Evolutionary conservation across 2,797 vertebrate species (phyloP).

Genomic region (Dipus sagitta): DNA sequence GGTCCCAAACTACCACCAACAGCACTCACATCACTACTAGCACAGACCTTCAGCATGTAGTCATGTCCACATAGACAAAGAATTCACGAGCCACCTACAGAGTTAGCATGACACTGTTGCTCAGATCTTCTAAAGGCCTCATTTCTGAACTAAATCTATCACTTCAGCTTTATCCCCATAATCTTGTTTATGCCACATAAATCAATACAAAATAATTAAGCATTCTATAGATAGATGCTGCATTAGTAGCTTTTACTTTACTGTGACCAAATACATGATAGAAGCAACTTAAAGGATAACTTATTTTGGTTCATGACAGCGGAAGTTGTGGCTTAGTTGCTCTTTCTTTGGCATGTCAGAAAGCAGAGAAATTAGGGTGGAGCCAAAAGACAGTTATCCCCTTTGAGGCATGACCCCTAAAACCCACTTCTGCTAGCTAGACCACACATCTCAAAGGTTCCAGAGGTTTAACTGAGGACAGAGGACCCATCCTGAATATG

Average conservation of each 20-base stretch:
- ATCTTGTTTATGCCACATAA: neutral
- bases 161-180: neutral
- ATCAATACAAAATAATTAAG: neutral
- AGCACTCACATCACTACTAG: neutral
- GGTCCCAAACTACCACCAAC: neutral
- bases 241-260: neutral
- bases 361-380: neutral
- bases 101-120: neutral
- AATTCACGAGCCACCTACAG: too few species aligned
- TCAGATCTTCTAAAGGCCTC: neutral
- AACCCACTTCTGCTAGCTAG: neutral
- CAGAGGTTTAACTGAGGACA: neutral
- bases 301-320: neutral
- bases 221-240: neutral
- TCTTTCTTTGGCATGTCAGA: neutral
- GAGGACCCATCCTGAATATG: neutral
- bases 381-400: neutral
- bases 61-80: neutral
- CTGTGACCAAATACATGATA: neutral
- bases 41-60: fast-evolving
- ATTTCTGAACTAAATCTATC: neutral
- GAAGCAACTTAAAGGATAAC: neutral
- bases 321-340: neutral
- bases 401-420: neutral
- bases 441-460: neutral